Base-by-base conservation (phyloP, 2,888 invertebrate species). In the Scaptomyza parva region DNA sequence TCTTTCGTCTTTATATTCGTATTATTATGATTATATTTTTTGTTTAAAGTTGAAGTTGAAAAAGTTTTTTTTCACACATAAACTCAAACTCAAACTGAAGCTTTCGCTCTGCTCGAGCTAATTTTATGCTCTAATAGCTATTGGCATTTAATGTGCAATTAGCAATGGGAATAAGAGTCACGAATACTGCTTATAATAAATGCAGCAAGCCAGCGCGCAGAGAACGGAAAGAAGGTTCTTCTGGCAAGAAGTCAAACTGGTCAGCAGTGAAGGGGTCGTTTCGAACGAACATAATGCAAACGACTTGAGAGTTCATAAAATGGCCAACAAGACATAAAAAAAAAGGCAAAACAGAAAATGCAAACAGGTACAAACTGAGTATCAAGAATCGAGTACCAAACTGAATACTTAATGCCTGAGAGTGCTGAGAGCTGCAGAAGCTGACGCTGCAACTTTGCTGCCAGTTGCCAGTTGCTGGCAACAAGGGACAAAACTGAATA, bases 131-230 rank as follows among this genome's bases (percentile, higher is more conserved):
- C 70, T 65, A 65, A 70, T 62, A 58, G 70, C 65, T 57, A 70
- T 61, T 70, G 73, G 67, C 75, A 61, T 61, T 69, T 62, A 35
- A 62, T 59, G 58, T 53, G 74, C 73, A 72, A 72, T 72, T 72
- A 72, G 72, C 72, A 41, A 17, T 57, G 74, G 41, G 74, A 75
- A 58, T n/a, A n/a, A n/a, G 40, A 37, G 55, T 50, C 50, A 47
- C 53, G 51, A 65, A 44, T 54, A 51, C 57, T 61, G 67, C 68
- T 40, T 61, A 45, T 17, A 59, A 63, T 68, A 59, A 75, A 72
- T 63, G 44, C 69, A 58, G 64, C 52, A 20, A 28, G 47, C n/a
- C 11, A 43, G 51, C 28, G 9, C n/a, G n/a, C n/a, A 22, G 35
- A 43, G 9, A 37, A 17, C 37, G 17, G 50, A 30, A 12, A 24